Base-by-base conservation (phyloP, 2,113 vertebrate genomes). In the Onychostoma macrolepis region DNA sequence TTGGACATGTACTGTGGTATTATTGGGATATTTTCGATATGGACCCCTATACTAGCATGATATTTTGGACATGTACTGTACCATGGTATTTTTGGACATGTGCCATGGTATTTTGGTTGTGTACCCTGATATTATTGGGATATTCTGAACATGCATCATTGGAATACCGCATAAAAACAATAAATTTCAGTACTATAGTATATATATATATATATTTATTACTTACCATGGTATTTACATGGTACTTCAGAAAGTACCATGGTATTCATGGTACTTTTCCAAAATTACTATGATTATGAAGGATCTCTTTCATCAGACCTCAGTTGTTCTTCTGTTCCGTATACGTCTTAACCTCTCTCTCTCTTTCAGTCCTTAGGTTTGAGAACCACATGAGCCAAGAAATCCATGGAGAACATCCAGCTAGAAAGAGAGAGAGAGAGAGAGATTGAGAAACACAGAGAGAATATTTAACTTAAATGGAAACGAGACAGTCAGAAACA, bases 1-100 rank as follows among this genome's bases (percentile, higher is more conserved):
- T 21, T 53, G 1, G 50, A 53, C 17, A 53, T 21, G 17, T 50
- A 21, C 17, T 6, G 0, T 56, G 53, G 2, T 61, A 11, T n/a
- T 26, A 61, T 7, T 30, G 30, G 6, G 28, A 30, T 36, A 71
- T 71, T 21, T 21, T 36, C 0, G 24, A 71, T 0, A 21, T 71
- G 1, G 0, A 69, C 65, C 2, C 0, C 33, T 13, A 5, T 30
- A 30, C 17, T 19, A 21, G 0, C 63, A 17, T 36, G 0, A 0
- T 69, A 33, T 69, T 33, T 19, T 69, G 8, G 1, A 36, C 1
- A 71, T 71, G 6, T 9, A 71, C 15, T 69, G 1, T 69, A 19
- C 2, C 1, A 10, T 36, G n/a, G 4, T 26, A 61, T 61, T 53
- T 50, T 17, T 4, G 11, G 48, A 50, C 3, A 19, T n/a, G n/a